Conservation (phyloP, 2,113 vertebrate genomes). For the Platycercus adscitus region DNA sequence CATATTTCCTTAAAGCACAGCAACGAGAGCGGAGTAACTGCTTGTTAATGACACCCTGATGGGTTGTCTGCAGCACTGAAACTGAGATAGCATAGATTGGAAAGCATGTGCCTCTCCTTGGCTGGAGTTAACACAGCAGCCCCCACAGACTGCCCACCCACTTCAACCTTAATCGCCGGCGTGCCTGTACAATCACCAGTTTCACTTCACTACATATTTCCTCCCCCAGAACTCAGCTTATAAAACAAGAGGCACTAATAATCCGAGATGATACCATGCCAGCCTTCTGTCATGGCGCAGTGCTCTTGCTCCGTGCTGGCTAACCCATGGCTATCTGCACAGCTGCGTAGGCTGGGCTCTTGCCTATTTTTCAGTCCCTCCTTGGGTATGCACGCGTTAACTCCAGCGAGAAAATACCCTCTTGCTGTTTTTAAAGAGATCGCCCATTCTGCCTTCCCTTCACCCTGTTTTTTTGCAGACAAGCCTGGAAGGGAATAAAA, state of each 20-base stretch:
- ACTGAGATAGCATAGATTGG: conserved; percentile 60
- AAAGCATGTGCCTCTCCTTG: conserved; percentile 62
- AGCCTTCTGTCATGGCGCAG: conserved; percentile 17
- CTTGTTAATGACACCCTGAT: conserved; percentile 66
- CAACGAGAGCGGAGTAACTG: conserved; percentile 24
- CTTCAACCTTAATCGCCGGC: conserved; percentile 23
- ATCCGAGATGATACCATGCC: background rate
- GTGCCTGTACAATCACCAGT: conserved; percentile 60
- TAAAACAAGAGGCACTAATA: conserved; percentile 43
- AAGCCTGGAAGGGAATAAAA: background rate
- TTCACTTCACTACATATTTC: conserved; percentile 53
- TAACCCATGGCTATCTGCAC: background rate
- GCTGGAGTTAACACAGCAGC: conserved; percentile 66
- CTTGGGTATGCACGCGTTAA: background rate
- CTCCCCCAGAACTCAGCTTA: conserved; percentile 34
- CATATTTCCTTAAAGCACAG: conserved; percentile 52
- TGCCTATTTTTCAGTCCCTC: background rate
- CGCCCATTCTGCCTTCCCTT: background rate
- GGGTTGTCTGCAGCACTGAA: conserved; percentile 55
- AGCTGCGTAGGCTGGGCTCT: background rate
- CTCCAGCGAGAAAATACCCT: background rate
- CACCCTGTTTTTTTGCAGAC: background rate
- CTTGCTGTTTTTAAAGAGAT: background rate
- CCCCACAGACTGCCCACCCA: conserved; percentile 66
- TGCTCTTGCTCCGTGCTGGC: background rate